A percentile compares a stretch with the other conserved stretches of the same genome.
phyloP scores from a whole-genome alignment of 2,797 vertebrate genomes.

The Sphenopsis melanotis region DNA sequence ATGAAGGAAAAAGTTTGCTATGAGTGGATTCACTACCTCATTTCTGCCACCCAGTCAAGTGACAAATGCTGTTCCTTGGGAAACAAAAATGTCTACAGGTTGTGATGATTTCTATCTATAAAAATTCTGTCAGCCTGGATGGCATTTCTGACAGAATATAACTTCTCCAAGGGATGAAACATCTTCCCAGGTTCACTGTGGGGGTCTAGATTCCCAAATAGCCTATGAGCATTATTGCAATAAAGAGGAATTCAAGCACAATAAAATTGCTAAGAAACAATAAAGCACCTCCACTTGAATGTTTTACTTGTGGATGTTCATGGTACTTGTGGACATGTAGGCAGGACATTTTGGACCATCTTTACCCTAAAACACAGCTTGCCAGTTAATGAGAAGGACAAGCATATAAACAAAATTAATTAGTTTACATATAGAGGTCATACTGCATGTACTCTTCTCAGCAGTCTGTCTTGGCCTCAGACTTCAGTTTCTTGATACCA shows the following conservation, averaged over 20 bases:
- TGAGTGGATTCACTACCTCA: neutral
- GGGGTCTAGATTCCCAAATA: neutral
- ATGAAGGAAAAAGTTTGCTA: neutral
- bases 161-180: neutral
- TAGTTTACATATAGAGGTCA: neutral
- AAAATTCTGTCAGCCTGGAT: neutral
- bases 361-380: neutral
- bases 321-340: neutral
- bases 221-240: neutral
- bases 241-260: neutral
- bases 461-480: neutral
- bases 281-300: neutral
- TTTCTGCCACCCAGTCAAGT: neutral
- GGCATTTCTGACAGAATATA: neutral
- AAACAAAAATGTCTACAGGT: neutral
- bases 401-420: neutral
- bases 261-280: neutral
- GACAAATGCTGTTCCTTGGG: neutral
- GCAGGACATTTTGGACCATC: neutral
- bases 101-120: neutral
- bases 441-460: neutral
- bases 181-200: neutral
- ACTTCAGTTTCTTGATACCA: neutral
- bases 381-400: neutral
- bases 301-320: neutral